A percentile compares a stretch with the other conserved stretches of the same genome.
Evolutionary conservation across 2,888 invertebrate genomes (phyloP).

Genomic region (Therioaphis trifolii): DNA sequence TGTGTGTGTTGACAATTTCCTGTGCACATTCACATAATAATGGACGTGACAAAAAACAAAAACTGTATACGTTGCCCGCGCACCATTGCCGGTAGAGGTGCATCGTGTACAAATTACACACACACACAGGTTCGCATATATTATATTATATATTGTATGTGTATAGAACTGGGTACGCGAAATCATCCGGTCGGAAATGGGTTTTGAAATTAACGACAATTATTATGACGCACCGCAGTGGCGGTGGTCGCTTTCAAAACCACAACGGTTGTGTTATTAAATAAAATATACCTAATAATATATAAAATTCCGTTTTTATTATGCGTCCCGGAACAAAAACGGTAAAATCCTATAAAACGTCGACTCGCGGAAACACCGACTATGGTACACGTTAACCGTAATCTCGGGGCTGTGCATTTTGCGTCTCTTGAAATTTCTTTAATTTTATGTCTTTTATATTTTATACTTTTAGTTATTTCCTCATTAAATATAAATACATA

Average conservation of each 20-base stretch:
- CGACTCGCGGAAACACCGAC: not conserved
- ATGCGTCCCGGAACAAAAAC: not conserved
- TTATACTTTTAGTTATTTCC: too few species aligned
- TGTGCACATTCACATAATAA: slow-evolving; percentile 4
- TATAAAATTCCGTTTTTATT: too few species aligned
- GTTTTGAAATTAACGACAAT: not conserved
- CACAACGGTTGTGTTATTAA: not conserved
- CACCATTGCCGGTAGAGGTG: not conserved
- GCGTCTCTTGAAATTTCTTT: too few species aligned
- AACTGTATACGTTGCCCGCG: not conserved
- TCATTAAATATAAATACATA: too few species aligned
- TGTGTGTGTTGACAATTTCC: slow-evolving; percentile 37
- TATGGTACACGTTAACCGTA: too few species aligned
- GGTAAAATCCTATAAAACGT: not conserved
- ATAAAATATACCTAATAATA: too few species aligned
- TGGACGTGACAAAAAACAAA: slow-evolving; percentile 15
- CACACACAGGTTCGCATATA: not conserved
- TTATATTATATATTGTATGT: not conserved
- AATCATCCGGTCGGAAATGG: slow-evolving; percentile 28
- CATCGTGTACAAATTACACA: not conserved
- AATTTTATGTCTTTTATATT: too few species aligned
- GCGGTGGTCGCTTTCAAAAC: not conserved
- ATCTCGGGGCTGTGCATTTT: too few species aligned
- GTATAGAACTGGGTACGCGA: not conserved
- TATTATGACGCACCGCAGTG: not conserved